A percentile compares a stretch with the other conserved stretches of the same genome.
phyloP scores from a whole-genome alignment of 2,888 invertebrate genomes.

The Lasiommata megera region DNA sequence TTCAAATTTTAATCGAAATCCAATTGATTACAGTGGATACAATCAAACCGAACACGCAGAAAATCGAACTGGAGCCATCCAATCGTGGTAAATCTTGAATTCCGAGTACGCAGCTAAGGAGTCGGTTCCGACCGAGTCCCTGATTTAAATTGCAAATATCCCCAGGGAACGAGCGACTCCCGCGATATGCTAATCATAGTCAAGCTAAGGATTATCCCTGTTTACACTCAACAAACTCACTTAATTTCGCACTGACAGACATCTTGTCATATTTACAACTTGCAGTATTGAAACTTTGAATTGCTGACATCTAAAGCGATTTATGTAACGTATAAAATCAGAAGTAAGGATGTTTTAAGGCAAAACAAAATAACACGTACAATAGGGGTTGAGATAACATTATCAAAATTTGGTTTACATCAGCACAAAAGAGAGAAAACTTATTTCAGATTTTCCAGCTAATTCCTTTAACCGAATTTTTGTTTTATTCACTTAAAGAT shows the following conservation, averaged over 20 bases:
- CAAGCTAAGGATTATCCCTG: conserved; percentile 81
- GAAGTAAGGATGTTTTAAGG: too few species aligned
- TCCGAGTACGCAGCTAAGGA: conserved; percentile 74
- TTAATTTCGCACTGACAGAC: conserved; percentile 76
- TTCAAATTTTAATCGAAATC: conserved; percentile 26
- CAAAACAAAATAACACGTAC: too few species aligned
- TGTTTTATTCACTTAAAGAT: too few species aligned
- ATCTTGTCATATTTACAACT: conserved; percentile 63
- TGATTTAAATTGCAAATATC: conserved; percentile 81
- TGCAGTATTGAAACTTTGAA: conserved; percentile 9
- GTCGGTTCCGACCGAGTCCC: conserved; percentile 74
- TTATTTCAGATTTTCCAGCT: too few species aligned
- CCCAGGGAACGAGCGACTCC: conserved; percentile 71
- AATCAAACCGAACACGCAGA: conserved; percentile 77
- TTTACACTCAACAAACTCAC: conserved; percentile 81
- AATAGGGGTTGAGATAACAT: too few species aligned
- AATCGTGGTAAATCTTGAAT: conserved; percentile 78
- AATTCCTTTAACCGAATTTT: too few species aligned
- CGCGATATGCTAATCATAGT: conserved; percentile 81
- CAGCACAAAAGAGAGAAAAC: too few species aligned
- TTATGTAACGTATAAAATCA: neutral
- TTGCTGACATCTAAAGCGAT: neutral
- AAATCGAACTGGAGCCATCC: conserved; percentile 79
- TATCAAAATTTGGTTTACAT: too few species aligned
- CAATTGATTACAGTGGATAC: conserved; percentile 62